A percentile compares a stretch with the other conserved stretches of the same genome.
Evolutionary conservation across 1,140 invertebrate genomes (phyloP).

Genomic region (Drosophila chauvacae): DNA sequence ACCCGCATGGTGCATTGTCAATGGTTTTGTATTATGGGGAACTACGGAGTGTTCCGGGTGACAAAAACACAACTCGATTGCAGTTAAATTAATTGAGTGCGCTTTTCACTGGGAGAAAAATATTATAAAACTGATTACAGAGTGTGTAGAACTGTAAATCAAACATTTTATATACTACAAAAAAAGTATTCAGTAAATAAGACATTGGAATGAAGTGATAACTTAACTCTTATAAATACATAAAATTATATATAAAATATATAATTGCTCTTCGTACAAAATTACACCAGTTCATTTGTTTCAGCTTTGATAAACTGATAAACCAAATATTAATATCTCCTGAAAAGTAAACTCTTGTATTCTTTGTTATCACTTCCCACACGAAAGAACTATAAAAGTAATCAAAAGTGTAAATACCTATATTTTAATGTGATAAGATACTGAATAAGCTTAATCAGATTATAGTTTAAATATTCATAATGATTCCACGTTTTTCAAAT

Average conservation of each 20-base stretch:
- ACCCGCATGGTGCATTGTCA: conserved; percentile 38
- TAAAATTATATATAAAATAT: too few relatives aligned
- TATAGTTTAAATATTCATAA: background rate
- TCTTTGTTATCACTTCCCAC: background rate
- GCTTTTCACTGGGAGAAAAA: background rate
- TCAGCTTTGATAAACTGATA: background rate
- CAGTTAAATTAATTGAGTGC: background rate
- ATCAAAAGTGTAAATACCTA: background rate
- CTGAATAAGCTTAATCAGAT: background rate
- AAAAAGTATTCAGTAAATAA: too few relatives aligned
- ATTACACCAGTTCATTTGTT: too few relatives aligned
- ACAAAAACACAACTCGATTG: background rate
- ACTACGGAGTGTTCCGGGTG: conserved; percentile 2
- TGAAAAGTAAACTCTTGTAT: too few relatives aligned
- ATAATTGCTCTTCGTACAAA: too few relatives aligned
- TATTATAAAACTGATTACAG: background rate
- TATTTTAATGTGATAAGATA: conserved; percentile 3
- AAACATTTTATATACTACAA: too few relatives aligned
- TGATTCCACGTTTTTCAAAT: background rate
- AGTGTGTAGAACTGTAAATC: background rate
- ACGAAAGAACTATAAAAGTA: background rate
- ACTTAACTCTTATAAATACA: too few relatives aligned
- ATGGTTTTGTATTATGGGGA: background rate
- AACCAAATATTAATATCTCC: background rate
- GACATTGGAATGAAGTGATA: too few relatives aligned